Evolutionary conservation across 2,113 vertebrate species (phyloP), one percentile per base, ranked within the genome.

Genomic region (Odocoileus hemionus): DNA sequence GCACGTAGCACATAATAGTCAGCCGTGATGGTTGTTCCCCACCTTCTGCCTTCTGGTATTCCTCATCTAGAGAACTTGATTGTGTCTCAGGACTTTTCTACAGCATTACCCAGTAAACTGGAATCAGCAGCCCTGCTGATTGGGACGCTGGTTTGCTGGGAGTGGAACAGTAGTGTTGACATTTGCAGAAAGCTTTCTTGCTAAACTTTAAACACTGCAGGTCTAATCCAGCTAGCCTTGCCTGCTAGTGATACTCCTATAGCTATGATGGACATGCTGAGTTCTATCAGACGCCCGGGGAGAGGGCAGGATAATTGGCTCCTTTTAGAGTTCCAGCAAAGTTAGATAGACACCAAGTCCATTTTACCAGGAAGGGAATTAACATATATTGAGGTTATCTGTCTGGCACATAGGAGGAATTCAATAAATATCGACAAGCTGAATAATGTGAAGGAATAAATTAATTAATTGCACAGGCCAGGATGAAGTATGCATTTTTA

Each of bases 161-260:
- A 95, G 84, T 54, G 2, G 83, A 95, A 60, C 2, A 25, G 50
- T 61, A 80, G 93, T 94, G 93, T 89, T 95, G 97, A 97, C 97
- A 97, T 98, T 96, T 98, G 93, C 95, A 94, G 93, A 94, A 93
- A 87, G 97, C 96, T 93, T 89, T 86, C 93, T 61, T 84, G 86
- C 96, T 96, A 28, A 96, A 93, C 93, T 97, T 97, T 58, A 97
- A 93, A 97, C 79, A 55, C 96, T 64, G 83, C 89, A 55, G 86
- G 92, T 79, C 83, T 45, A 74, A 91, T 86, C 94, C 96, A 84
- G 86, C 96, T 91, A 92, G 91, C 55, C 54, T 16, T 33, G 89
- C 92, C 91, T 79, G 84, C 94, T 76, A 58, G 91, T 58, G 89
- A 76, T 89, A 90, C 92, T 97, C 86, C 91, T 87, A 21, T 83